Conservation (phyloP, 2,888 invertebrate species). For the Trissolcus brochymenae region DNA sequence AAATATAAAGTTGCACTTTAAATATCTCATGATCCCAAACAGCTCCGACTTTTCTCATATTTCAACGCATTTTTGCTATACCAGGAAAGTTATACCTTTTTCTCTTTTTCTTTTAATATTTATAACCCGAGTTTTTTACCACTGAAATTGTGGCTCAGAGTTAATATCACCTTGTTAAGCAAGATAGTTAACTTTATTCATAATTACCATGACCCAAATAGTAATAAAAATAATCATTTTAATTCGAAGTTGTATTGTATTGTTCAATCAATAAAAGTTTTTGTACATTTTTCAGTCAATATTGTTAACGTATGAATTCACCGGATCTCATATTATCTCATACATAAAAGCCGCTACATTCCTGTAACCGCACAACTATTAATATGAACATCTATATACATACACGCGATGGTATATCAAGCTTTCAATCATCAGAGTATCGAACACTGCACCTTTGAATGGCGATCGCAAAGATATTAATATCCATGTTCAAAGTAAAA, state of each 20-base stretch:
- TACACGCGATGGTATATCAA: conserved; percentile 34
- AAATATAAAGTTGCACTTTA: conserved; percentile 40
- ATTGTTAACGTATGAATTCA: too few species aligned
- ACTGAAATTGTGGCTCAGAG: conserved; percentile 10
- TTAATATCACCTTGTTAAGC: conserved; percentile 7
- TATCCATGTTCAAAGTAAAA: conserved; percentile 18
- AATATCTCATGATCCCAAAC: conserved; percentile 33
- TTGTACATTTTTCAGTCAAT: too few species aligned
- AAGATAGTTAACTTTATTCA: background rate
- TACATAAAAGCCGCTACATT: background rate
- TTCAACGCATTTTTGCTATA: conserved; percentile 50
- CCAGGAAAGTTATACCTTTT: too few species aligned
- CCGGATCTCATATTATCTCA: too few species aligned
- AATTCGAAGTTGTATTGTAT: too few species aligned
- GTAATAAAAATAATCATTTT: background rate
- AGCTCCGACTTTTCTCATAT: conserved; percentile 43
- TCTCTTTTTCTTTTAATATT: conserved; percentile 29
- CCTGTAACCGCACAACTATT: background rate
- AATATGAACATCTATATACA: conserved; percentile 14
- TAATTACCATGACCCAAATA: background rate
- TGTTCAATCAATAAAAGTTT: too few species aligned
- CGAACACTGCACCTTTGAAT: conserved; percentile 33
- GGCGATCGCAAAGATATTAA: conserved; percentile 37
- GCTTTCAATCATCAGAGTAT: conserved; percentile 25
- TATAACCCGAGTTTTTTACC: conserved; percentile 23